Base-by-base conservation (phyloP, 2,888 invertebrate genomes). In the Deroplatys truncata region DNA sequence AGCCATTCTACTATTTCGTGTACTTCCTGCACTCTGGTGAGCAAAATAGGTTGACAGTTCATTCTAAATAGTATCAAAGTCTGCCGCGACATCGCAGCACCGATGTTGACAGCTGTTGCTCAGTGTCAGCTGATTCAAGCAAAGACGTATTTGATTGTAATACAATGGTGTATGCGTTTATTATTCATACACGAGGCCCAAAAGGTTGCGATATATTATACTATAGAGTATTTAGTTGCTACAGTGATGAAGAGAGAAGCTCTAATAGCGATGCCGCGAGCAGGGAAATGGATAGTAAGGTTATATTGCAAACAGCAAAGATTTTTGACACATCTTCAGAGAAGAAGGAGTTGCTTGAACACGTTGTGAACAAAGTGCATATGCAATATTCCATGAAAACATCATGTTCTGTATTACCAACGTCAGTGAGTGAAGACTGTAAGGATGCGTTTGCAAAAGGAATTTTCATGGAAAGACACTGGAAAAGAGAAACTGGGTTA, bases 331-430 rank as follows among this genome's bases (percentile, higher is more conserved):
- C 91, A n/a, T 88, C 91, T 28, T 43, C 84, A 43, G 90, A 91
- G 84, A 89, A 88, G 89, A 90, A 90, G 35, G 90, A 90, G n/a
- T 85, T 91, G 13, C 43, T 90, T 28, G 28, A 90, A 16, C 88
- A 89, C 2, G 84, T 91, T 9, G 86, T 90, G 16, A 85, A 28
- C 16, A 89, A 90, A 82, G 87, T 91, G 43, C 90, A 90, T 83
- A 89, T 91, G 89, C 91, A 91, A 20, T 91, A 90, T 85, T 88
- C 56, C 13, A 88, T 90, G 89, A 90, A 90, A 88, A 35, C 88
- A 31, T 85, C 85, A 15, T 90, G 90, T 88, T 88, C 89, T 2
- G 29, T 91, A 20, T n/a, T 89, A n/a, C 90, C 91, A 8, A 20
- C 25, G 5, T 83, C 29, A n/a, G 83, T 28, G 28, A 31, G 82